A percentile compares a stretch with the other conserved stretches of the same genome.
phyloP scores from a whole-genome alignment of 2,888 invertebrate genomes.

The Monoplex corrugatus region DNA sequence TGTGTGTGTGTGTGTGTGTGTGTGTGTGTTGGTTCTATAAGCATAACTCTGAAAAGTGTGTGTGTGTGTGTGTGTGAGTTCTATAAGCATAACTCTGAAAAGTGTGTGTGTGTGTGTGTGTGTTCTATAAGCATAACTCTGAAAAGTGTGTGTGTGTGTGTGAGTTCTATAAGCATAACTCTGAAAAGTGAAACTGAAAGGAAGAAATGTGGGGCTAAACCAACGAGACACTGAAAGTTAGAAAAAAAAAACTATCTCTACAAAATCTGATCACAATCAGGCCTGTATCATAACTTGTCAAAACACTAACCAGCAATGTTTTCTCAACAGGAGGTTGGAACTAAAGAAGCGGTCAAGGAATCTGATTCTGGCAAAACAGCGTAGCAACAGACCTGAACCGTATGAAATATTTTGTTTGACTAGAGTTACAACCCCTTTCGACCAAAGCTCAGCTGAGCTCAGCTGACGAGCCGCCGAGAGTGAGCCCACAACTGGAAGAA shows the following conservation, averaged over 20 bases:
- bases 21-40: background rate
- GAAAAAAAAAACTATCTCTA: background rate
- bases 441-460: background rate
- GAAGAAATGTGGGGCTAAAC: no score
- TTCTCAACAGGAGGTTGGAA: background rate
- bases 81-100: no score
- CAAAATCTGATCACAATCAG: background rate
- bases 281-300: no score
- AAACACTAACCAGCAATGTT: no score
- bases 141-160: no score
- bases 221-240: no score
- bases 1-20: background rate
- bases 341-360: background rate
- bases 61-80: no score
- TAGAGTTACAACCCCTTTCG: background rate
- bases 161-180: background rate
- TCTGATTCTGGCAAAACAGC: constrained; percentile 16
- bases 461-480: background rate
- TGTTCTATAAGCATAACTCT: background rate
- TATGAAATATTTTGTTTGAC: background rate
- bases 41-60: background rate
- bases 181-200: background rate
- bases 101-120: background rate
- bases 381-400: constrained; percentile 15
- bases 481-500: background rate